Evolutionary conservation across 2,797 vertebrate genomes (phyloP).

Genomic region (Diplodus sargus): DNA sequence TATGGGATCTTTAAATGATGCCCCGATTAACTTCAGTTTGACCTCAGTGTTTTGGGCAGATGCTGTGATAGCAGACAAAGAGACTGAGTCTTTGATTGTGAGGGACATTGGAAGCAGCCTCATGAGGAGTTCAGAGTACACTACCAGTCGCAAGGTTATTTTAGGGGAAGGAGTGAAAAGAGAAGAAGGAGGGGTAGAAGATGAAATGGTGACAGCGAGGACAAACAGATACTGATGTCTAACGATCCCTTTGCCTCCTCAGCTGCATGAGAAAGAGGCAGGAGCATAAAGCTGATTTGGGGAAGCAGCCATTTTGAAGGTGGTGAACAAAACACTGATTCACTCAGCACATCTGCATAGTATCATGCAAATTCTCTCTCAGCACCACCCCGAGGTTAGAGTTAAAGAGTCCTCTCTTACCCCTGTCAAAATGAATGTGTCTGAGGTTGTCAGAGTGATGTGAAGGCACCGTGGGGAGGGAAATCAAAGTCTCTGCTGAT

Average conservation of each 20-base stretch:
- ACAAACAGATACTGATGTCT: slow-evolving; percentile 68
- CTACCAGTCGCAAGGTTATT: slow-evolving; percentile 37
- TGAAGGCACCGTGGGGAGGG: slow-evolving; percentile 17
- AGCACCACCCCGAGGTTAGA: slow-evolving; percentile 44
- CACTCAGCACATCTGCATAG: slow-evolving; percentile 66
- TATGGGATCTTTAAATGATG: not conserved
- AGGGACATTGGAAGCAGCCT: slow-evolving; percentile 17
- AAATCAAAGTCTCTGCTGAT: slow-evolving; percentile 42
- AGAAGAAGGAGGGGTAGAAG: slow-evolving; percentile 23
- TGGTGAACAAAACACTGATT: slow-evolving; percentile 65
- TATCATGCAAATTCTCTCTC: slow-evolving; percentile 49
- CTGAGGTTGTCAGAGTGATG: slow-evolving; percentile 32
- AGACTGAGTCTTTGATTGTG: slow-evolving; percentile 14
- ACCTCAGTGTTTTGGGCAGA: slow-evolving; percentile 21
- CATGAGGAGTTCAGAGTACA: slow-evolving; percentile 31
- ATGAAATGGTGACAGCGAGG: slow-evolving; percentile 56
- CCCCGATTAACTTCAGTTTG: not conserved
- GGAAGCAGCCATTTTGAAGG: slow-evolving; percentile 68
- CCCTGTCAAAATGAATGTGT: slow-evolving; percentile 10
- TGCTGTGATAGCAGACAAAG: not conserved
- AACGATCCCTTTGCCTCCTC: slow-evolving; percentile 71
- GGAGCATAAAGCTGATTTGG: slow-evolving; percentile 52
- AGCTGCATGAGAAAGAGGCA: slow-evolving; percentile 63
- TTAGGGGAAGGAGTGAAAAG: slow-evolving; percentile 32
- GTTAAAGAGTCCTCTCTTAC: slow-evolving; percentile 39